Base-by-base conservation (phyloP, 2,113 vertebrate genomes). In the Gasterosteus nipponicus region DNA sequence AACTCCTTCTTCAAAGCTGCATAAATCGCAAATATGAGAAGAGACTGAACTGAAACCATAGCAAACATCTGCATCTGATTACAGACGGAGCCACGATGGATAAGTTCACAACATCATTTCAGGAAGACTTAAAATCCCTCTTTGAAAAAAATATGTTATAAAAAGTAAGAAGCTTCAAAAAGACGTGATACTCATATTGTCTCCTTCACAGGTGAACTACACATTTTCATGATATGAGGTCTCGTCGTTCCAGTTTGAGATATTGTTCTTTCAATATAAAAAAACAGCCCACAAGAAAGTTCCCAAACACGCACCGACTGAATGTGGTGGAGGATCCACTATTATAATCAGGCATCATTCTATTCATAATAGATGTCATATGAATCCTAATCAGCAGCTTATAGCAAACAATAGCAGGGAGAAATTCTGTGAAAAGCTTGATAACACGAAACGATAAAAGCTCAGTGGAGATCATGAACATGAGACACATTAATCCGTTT, bases 61-160 rank as follows among this genome's bases (percentile, higher is more conserved):
- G 53, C 57, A 82, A 82, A 87, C 73, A 86, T 77, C 73, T 82
- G 75, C 35, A 84, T 41, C 41, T 35, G 70, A 72, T 68, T 51
- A 77, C 69, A 77, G 42, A 67, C 54, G 41, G 7, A 68, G 51
- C 35, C 57, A 72, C 53, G 38, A 44, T 71, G 51, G 62, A 80
- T 70, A 65, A 85, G 85, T 53, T 86, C 35, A 85, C 86, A 62
- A 79, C 44, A 69, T 58, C 68, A 44, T 22, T 15, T 1, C 51
- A 76, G 56, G 14, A 67, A 33, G 46, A 73, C 46, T 54, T 75
- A 44, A 59, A n/a, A n/a, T n/a, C n/a, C n/a, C n/a, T n/a, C n/a
- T n/a, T n/a, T n/a, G n/a, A n/a, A 86, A 70, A 75, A 77, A 69
- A 58, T 26, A 53, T 44, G 67, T 69, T 54, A 8, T 39, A 11